phyloP scores from a whole-genome alignment of 1,140 invertebrate species.

The Drosophila aff. region DNA sequence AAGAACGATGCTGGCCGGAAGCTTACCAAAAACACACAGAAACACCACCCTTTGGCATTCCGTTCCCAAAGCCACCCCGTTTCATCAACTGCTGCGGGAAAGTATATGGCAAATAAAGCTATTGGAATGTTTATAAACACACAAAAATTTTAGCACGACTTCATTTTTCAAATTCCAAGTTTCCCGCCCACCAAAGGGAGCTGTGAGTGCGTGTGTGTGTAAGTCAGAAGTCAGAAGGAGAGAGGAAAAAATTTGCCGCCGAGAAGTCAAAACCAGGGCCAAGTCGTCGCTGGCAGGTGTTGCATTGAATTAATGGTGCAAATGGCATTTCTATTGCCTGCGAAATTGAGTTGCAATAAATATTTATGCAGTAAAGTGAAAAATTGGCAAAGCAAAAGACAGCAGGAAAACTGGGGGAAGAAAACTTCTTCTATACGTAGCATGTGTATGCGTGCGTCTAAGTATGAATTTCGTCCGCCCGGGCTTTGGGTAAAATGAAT shows the following conservation, averaged over 20 bases:
- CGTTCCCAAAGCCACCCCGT: constrained; percentile 16
- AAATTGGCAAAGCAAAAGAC: constrained; percentile 78
- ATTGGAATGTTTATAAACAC: constrained; percentile 80
- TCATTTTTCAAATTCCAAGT: constrained; percentile 79
- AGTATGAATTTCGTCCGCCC: constrained; percentile 51
- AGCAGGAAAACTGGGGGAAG: constrained; percentile 14
- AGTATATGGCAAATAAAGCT: constrained; percentile 63
- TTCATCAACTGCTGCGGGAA: constrained; percentile 11
- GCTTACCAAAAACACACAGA: constrained; percentile 35
- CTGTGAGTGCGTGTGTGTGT: background rate
- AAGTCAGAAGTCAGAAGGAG: constrained; percentile 5
- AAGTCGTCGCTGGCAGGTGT: constrained; percentile 80
- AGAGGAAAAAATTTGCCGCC: constrained; percentile 41
- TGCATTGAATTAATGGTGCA: constrained; percentile 83
- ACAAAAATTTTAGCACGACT: constrained; percentile 75
- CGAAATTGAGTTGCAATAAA: constrained; percentile 83
- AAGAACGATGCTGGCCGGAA: constrained; percentile 46
- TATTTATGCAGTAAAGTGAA: constrained; percentile 83
- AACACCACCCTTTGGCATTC: constrained; percentile 30
- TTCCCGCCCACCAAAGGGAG: constrained; percentile 25
- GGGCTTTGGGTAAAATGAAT: constrained; percentile 73
- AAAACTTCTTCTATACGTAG: constrained; percentile 1
- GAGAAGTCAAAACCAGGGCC: constrained; percentile 58
- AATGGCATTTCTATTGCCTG: constrained; percentile 83
- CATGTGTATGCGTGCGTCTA: constrained; percentile 20